These are phyloP conservation scores for Zaprionus gabonicus DNA, from an alignment of 1,140 invertebrate genomes.

Conservation along the genomic window DNA sequence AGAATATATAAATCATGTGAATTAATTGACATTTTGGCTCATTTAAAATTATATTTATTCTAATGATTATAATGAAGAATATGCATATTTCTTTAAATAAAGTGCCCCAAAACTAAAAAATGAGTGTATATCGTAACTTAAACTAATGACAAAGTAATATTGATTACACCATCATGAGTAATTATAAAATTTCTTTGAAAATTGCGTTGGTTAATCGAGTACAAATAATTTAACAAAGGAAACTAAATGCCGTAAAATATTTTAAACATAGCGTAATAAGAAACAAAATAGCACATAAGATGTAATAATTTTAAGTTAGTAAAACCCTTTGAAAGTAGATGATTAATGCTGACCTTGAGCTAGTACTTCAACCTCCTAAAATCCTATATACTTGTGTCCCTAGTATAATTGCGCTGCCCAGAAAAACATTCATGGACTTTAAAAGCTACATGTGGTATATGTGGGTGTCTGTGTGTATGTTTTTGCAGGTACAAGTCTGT, in stretches of 20 bases:
- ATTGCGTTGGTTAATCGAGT: no score
- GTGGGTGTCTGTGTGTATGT: not conserved
- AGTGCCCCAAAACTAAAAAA: no score
- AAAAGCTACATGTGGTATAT: not conserved
- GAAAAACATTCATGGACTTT: slow-evolving; percentile 1
- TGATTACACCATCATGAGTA: not conserved
- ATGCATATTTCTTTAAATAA: no score
- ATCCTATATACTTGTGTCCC: not conserved
- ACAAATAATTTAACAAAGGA: no score
- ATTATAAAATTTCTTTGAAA: no score
- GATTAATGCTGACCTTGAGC: slow-evolving; percentile 12
- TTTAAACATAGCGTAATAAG: not conserved
- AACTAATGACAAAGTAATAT: not conserved
- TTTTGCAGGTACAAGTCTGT: not conserved
- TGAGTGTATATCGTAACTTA: no score
- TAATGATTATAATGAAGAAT: no score
- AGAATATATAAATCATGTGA: no score
- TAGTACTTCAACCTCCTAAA: slow-evolving; percentile 1
- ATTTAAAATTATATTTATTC: not conserved
- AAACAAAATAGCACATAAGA: not conserved
- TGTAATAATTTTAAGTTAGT: not conserved
- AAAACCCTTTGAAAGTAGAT: not conserved
- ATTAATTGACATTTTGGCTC: no score
- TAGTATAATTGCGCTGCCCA: slow-evolving; percentile 16
- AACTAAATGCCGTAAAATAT: no score